phyloP scores from a whole-genome alignment of 2,888 invertebrate species.

The Caenorhabditis sp. region DNA sequence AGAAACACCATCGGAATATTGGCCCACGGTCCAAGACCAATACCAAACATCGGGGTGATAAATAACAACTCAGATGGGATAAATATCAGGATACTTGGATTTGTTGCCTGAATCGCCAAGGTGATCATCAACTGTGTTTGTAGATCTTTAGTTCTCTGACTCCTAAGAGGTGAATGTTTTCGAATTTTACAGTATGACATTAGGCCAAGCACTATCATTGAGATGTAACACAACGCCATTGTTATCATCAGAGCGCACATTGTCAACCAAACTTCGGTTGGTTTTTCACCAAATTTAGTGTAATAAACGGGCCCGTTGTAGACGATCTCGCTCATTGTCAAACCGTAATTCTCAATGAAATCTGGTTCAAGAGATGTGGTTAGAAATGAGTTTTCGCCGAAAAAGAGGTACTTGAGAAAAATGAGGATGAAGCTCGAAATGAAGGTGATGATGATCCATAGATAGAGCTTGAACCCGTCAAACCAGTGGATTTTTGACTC shows the following conservation, averaged over 20 bases:
- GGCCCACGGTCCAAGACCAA: constrained; percentile 23
- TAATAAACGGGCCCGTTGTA: constrained; percentile 33
- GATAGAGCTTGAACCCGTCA: neutral
- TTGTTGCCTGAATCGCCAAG: constrained; percentile 20
- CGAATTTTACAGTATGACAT: constrained; percentile 12
- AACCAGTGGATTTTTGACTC: neutral
- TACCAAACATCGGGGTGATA: constrained; percentile 18
- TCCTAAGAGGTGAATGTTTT: constrained; percentile 6
- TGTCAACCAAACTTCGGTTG: constrained; percentile 15
- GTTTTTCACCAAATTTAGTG: neutral
- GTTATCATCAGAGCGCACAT: constrained; percentile 2
- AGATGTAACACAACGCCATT: constrained; percentile 7
- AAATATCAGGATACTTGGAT: constrained; percentile 25
- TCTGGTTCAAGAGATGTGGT: constrained; percentile 18
- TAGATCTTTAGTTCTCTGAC: constrained; percentile 19
- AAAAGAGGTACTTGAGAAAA: constrained; percentile 24
- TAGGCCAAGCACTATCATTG: constrained; percentile 18
- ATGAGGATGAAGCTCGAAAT: constrained; percentile 13
- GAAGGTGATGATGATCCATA: constrained; percentile 19
- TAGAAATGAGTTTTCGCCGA: constrained; percentile 20
- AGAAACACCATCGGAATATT: constrained; percentile 18
- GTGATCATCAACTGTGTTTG: constrained; percentile 27
- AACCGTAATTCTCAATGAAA: constrained; percentile 15
- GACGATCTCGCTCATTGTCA: constrained; percentile 23
- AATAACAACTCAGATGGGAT: constrained; percentile 24